Base-by-base conservation (phyloP, 1,140 invertebrate species). In the Dendroctonus ponderosae region DNA sequence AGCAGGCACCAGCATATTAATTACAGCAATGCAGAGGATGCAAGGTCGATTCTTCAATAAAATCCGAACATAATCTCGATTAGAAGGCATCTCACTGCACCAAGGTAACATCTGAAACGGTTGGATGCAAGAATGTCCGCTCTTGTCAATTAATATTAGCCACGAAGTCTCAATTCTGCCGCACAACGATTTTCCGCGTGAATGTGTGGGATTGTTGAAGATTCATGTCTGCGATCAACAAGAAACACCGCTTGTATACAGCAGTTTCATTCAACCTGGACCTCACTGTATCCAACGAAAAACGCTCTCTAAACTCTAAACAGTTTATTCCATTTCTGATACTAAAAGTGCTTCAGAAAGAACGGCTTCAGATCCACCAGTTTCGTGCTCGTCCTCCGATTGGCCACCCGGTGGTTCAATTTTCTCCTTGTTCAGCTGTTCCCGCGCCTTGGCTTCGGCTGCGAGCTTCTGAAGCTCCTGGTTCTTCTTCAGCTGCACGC, bases 401-500 rank as follows among this genome's bases (percentile, higher is more conserved):
- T 39, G 11, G 5, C 5, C 14, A 7, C 7, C 52, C 48, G 49
- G 39, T 9, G 38, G n/a, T 49, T 66, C 50, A 39, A 51, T 63
- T 44, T 61, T 52, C 26, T 51, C 9, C 15, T 65, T 50, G 39
- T 12, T 38, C 26, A 59, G 12, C n/a, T 50, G 43, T 46, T 53
- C 37, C 8, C 15, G 62, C 11, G 14, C 41, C 53, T 15, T 68
- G 7, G 44, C 44, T 42, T 71, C 63, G 2, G 62, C 60, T 59
- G 72, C 74, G 9, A 72, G 71, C 50, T 62, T 60, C 46, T 70
- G 67, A 39, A 71, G 50, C 41, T 74, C 70, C 40, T 59, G 12
- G 48, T 74, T 76, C 44, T 75, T 75, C 42, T 73, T 69, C 15
- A 74, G 52, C 15, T 75, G 69, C 7, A 72, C 69, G 14, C 64